Percentiles rank a stretch among this genome's conserved stretches.
Conservation (phyloP, 2,888 invertebrate species). For the Mythimna pallens region DNA sequence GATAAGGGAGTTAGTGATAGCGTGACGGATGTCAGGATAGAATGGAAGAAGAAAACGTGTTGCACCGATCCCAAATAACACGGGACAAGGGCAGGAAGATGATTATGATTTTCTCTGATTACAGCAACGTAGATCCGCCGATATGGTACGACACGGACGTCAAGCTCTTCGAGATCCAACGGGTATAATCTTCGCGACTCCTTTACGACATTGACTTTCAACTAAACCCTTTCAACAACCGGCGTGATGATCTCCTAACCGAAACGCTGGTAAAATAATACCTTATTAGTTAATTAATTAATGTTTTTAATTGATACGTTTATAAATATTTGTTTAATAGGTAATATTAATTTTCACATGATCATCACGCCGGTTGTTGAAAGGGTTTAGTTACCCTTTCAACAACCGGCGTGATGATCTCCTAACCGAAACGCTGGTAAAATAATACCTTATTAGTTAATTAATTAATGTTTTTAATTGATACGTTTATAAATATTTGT, state of each 20-base stretch:
- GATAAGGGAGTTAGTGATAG: too few species aligned
- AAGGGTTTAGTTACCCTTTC: too few species aligned
- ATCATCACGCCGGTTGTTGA: too few species aligned
- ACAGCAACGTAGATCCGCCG: conserved; percentile 99
- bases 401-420: conserved; percentile 40
- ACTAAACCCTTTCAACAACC: not conserved
- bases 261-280: conserved; percentile 11
- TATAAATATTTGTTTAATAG: conserved; percentile 12
- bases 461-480: not conserved
- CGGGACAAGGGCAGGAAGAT: too few species aligned
- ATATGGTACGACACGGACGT: conserved; percentile 99
- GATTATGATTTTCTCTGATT: too few species aligned
- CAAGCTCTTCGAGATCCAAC: conserved; percentile 99
- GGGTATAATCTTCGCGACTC: conserved; percentile 91
- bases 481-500: conserved; percentile 1
- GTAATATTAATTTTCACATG: not conserved
- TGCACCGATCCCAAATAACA: too few species aligned
- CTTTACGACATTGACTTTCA: not conserved
- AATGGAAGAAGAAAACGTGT: too few species aligned
- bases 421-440: conserved; percentile 11
- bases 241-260: conserved; percentile 41
- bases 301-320: not conserved
- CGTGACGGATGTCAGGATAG: too few species aligned
- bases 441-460: not conserved
- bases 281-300: not conserved